Conservation (phyloP, 1,140 invertebrate genomes). For the Mesaphorura yosii region DNA sequence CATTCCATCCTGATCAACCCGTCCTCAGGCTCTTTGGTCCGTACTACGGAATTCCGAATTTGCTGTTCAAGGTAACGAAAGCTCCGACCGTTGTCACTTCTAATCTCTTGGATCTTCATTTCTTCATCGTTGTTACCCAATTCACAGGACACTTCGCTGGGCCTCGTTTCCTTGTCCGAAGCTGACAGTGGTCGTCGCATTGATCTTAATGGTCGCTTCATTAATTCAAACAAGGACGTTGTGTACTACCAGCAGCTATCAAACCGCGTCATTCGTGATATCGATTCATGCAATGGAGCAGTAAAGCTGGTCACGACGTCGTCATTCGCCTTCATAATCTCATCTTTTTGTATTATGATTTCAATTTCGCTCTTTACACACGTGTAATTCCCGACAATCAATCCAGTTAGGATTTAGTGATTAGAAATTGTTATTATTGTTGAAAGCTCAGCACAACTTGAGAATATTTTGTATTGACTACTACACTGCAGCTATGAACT, state of each 20-base stretch:
- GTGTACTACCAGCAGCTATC: constrained; percentile 30
- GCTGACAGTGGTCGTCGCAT: constrained; percentile 25
- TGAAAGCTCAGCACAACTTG: too few species aligned
- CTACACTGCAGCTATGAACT: too few species aligned
- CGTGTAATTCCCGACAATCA: too few species aligned
- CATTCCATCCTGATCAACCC: constrained; percentile 30
- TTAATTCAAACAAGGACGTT: constrained; percentile 27
- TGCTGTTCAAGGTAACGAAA: constrained; percentile 28
- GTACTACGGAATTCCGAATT: constrained; percentile 26
- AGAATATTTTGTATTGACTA: too few species aligned
- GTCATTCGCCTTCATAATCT: background rate
- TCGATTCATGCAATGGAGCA: constrained; percentile 26
- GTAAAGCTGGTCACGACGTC: too few species aligned
- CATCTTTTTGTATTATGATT: background rate
- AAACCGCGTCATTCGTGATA: constrained; percentile 26
- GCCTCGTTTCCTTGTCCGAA: constrained; percentile 23
- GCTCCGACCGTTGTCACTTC: too few species aligned
- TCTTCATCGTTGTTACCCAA: background rate
- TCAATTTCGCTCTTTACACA: too few species aligned
- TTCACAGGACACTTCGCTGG: constrained; percentile 27
- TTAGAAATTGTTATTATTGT: too few species aligned
- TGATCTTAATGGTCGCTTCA: constrained; percentile 27
- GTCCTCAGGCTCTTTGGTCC: constrained; percentile 29
- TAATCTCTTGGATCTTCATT: background rate
- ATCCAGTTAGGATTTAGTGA: too few species aligned